Evolutionary conservation across 2,797 vertebrate genomes (phyloP).

Genomic region (Coluber constrictor): DNA sequence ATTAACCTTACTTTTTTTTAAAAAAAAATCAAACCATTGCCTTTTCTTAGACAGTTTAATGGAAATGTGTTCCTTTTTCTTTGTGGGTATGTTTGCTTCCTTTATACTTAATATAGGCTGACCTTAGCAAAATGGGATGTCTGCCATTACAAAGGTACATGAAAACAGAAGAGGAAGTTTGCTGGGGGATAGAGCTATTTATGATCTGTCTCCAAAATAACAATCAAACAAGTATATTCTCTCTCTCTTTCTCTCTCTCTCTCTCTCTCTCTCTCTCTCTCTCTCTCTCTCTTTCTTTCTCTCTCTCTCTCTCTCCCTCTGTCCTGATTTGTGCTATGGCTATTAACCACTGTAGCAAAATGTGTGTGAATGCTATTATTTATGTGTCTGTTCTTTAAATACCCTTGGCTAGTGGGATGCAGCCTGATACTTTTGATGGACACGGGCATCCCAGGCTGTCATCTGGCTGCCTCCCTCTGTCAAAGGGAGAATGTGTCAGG

Average conservation of each 20-base stretch:
- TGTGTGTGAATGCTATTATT: conserved; percentile 51
- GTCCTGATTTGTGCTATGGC: conserved; percentile 48
- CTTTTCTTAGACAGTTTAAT: not conserved
- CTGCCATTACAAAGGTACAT: conserved; percentile 7
- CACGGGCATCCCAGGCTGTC: conserved; percentile 59
- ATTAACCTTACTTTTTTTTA: conserved; percentile 53
- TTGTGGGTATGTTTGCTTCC: not conserved
- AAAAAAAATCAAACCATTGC: conserved; percentile 15
- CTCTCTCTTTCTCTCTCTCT: conserved; percentile 33
- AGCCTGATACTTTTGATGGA: conserved; percentile 52
- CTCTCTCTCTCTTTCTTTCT: conserved; percentile 17
- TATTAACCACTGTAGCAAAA: conserved; percentile 52
- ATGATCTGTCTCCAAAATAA: conserved; percentile 16
- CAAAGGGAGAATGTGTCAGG: conserved; percentile 53
- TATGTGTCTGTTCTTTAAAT: conserved; percentile 60
- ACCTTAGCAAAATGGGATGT: not conserved
- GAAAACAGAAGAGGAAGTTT: not conserved
- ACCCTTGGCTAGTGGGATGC: conserved; percentile 56
- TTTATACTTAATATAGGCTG: conserved; percentile 37
- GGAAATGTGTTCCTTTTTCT: not conserved
- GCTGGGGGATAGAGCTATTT: not conserved
- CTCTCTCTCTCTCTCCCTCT: conserved; percentile 43
- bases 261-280: conserved; percentile 45
- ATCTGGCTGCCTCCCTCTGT: conserved; percentile 64
- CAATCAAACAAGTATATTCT: conserved; percentile 32